Evolutionary conservation across 2,797 vertebrate species (phyloP), one percentile per base, ranked within the genome.

Genomic region (Acrocephalus scirpaceus): DNA sequence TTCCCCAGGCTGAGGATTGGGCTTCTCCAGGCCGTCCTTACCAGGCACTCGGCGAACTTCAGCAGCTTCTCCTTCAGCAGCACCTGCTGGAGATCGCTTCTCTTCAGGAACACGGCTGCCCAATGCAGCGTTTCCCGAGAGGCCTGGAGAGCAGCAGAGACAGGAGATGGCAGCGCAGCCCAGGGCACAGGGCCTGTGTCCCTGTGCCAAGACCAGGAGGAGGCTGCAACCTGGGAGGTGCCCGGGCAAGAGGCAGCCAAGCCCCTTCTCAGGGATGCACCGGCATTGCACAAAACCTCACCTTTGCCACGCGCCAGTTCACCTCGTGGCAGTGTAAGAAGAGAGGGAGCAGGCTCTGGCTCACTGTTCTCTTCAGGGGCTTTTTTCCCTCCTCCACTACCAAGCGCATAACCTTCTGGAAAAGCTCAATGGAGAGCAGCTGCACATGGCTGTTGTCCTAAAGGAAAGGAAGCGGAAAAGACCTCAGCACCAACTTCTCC

Each of bases 251-350:
- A 66, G 25, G 5, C n/a, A 20, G 25, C 45, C 1, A 14, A 27
- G 13, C 5, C 25, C 13, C 12, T 13, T 40, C 7, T 29, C 25
- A 29, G 4, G 3, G 19, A 4, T 17, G 3, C 36, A 17, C 3
- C 36, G 11, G 48, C 32, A 51, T 5, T 15, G 1, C 53, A 57
- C 3, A 5, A 51, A 6, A 4, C 7, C 48, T 77, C 48, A 77
- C 74, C 1, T 34, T 10, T 3, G 38, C 60, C 56, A 77, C 12
- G 0, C 1, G 3, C 38, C 2, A 2, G 9, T 77, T 77, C 25
- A 42, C 18, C 4, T 34, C 38, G 9, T 42, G 23, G 11, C 47
- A 76, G 30, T 27, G 4, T 2, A 62, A 2, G 3, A n/a, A 62
- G 2, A 76, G 48, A 22, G 38, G 15, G 19, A 3, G 2, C 30